Evolutionary conservation across 2,888 invertebrate species (phyloP).

Genomic region (Operophtera brumata): DNA sequence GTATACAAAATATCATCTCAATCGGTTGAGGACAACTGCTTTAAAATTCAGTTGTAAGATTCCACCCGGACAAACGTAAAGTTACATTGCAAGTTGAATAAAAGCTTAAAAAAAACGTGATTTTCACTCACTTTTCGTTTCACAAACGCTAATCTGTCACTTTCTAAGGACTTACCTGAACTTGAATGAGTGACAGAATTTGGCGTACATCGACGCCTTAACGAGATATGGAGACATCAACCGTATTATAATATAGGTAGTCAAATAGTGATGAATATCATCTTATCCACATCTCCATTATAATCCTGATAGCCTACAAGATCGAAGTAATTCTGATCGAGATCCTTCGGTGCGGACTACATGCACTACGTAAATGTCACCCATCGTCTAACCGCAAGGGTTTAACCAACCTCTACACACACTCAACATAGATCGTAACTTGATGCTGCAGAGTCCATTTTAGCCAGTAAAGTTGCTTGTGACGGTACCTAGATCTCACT

Average conservation of each 20-base stretch:
- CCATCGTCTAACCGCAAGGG: constrained; percentile 48
- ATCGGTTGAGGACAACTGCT: too few species aligned
- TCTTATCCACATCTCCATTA: constrained; percentile 2
- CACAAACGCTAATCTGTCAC: too few species aligned
- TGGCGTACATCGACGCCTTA: too few species aligned
- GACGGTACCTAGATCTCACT: constrained; percentile 55
- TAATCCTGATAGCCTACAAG: constrained; percentile 34
- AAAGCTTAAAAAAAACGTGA: too few species aligned
- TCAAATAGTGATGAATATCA: background rate
- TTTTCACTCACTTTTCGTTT: too few species aligned
- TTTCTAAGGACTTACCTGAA: too few species aligned
- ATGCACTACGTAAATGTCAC: constrained; percentile 53
- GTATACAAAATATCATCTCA: too few species aligned
- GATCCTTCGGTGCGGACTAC: constrained; percentile 43
- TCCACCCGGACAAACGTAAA: too few species aligned
- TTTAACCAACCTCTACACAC: constrained; percentile 36
- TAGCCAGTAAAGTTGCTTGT: constrained; percentile 23
- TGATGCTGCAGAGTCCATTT: constrained; percentile 31
- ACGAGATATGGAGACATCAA: background rate
- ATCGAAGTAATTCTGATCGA: constrained; percentile 43
- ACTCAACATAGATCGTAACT: constrained; percentile 28
- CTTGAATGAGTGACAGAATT: too few species aligned
- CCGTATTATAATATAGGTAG: background rate
- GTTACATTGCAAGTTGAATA: too few species aligned
- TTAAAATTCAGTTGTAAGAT: too few species aligned